phyloP scores from a whole-genome alignment of 2,113 vertebrate species.

The Alosa alosa region DNA sequence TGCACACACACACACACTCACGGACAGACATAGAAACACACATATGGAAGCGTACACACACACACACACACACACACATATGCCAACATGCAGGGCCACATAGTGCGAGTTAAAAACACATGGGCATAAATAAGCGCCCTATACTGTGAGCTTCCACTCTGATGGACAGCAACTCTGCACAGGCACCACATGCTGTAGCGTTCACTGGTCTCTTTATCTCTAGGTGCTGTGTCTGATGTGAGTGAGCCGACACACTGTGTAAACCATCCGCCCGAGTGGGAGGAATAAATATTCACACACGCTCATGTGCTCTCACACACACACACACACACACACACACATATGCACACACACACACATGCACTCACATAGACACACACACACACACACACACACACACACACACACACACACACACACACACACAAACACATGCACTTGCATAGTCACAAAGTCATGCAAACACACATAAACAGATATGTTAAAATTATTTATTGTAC shows the following conservation, averaged over 20 bases:
- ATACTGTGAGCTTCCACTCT: neutral
- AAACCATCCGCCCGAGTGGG: neutral
- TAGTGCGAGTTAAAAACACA: neutral
- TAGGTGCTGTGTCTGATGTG: neutral
- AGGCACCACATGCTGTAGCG: neutral
- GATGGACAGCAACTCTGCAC: neutral
- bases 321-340: neutral
- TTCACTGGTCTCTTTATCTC: constrained; percentile 2
- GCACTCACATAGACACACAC: constrained; percentile 6
- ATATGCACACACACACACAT: constrained; percentile 22
- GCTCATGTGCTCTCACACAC: neutral
- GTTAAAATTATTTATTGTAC: neutral
- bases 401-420: constrained; percentile 17
- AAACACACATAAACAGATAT: neutral
- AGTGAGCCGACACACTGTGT: neutral
- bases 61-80: neutral
- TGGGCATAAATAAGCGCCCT: neutral
- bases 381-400: constrained; percentile 6
- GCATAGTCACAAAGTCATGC: neutral
- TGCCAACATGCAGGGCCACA: neutral
- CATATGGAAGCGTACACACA: neutral
- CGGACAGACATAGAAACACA: neutral
- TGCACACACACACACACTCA: neutral
- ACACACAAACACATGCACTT: neutral
- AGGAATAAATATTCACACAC: neutral